Evolutionary conservation across 2,113 vertebrate genomes (phyloP), one percentile per base, ranked within the genome.

Genomic region (Hyperoodon ampullatus): DNA sequence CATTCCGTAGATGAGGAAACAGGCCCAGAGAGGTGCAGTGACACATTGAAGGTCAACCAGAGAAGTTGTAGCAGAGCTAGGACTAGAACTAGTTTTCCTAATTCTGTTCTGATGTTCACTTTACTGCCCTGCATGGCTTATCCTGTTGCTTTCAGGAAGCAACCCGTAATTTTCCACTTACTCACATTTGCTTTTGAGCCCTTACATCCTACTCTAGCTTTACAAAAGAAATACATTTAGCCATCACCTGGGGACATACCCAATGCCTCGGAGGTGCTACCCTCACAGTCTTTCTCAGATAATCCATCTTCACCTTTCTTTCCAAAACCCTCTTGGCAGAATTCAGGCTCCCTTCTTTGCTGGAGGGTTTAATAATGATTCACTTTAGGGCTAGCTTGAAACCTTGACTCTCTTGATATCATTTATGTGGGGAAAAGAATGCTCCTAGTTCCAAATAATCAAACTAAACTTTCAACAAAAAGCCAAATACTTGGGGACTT

Each of bases 391-490:
- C 26, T 80, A 68, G 19, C 30, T 39, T 70, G 39, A 83, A 94
- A 93, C 30, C 8, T 24, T 53, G 6, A 92, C 72, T 72, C 39
- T 84, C 68, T 84, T 66, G 28, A 66, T 44, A 83, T n/a, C 9
- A 91, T 83, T 53, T 86, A 16, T 93, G 23, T 82, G 42, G 44
- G 10, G 11, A 65, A 33, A 50, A 50, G 58, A 39, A 63, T 42
- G 70, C 60, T 90, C 19, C n/a, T 8, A 66, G 9, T 94, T 93
- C 81, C 58, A 95, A 80, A 81, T 65, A 94, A 95, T 68, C 85
- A 89, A 86, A 94, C 16, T 58, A 65, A 88, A 74, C 44, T 94
- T 88, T 82, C 75, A 82, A 65, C 30, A 94, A 88, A 93, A 96
- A 60, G 9, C 39, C 72, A 89, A 82, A 86, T 61, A 81, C 5